Evolutionary conservation across 2,888 invertebrate species (phyloP).

Genomic region (Myopa tessellatipennis): DNA sequence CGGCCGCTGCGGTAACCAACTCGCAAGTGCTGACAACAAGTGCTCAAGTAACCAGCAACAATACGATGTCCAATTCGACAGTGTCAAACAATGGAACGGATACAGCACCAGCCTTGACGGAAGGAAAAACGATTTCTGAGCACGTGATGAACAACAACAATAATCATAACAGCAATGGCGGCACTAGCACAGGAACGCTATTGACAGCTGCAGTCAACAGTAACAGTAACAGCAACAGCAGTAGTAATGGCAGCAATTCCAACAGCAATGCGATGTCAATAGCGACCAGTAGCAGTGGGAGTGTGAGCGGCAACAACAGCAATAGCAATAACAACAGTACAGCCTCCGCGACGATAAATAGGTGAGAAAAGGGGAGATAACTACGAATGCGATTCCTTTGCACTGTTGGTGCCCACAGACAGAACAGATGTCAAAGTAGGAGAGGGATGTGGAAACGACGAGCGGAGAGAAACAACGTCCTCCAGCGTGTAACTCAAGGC

Average conservation of each 20-base stretch:
- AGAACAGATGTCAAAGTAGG: conserved; percentile 18
- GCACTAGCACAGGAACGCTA: conserved; percentile 24
- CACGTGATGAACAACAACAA: conserved; percentile 39
- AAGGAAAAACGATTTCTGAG: conserved; percentile 20
- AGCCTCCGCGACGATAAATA: conserved; percentile 63
- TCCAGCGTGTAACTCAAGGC: conserved; percentile 19
- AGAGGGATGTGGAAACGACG: background rate
- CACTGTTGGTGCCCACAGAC: conserved; percentile 3
- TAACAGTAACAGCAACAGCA: conserved; percentile 46
- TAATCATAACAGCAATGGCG: conserved; percentile 46
- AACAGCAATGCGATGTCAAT: conserved; percentile 48
- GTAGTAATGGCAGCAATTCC: conserved; percentile 42
- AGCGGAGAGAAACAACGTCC: conserved; percentile 37
- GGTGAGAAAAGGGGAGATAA: conserved; percentile 69
- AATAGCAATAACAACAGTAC: conserved; percentile 51
- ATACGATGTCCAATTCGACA: conserved; percentile 44
- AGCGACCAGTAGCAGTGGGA: conserved; percentile 48
- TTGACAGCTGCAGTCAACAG: conserved; percentile 48
- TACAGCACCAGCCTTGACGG: conserved; percentile 37
- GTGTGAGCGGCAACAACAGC: conserved; percentile 36
- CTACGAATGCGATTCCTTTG: conserved; percentile 57
- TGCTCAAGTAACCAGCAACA: conserved; percentile 46
- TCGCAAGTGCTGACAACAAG: conserved; percentile 48
- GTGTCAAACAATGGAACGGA: conserved; percentile 40
- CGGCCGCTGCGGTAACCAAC: conserved; percentile 54